A percentile compares a stretch with the other conserved stretches of the same genome.
Evolutionary conservation across 2,888 invertebrate genomes (phyloP).

Genomic region (Nemotelus nigrinus): DNA sequence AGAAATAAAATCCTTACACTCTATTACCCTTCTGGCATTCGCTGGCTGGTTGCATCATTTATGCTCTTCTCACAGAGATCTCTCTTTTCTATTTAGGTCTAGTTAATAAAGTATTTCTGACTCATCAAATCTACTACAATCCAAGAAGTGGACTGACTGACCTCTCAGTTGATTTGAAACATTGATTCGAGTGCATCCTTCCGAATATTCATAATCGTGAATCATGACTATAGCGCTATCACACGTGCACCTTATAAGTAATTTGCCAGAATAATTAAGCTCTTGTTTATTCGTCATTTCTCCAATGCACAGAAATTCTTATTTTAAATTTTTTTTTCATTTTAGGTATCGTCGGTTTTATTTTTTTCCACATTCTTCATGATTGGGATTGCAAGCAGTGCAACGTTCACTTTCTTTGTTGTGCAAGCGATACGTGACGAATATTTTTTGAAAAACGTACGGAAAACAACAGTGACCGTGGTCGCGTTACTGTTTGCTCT

Average conservation of each 20-base stretch:
- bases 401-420: constrained; percentile 6
- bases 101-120: too few species aligned
- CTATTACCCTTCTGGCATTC: too few species aligned
- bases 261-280: not conserved
- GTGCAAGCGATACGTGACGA: constrained; percentile 32
- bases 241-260: not conserved
- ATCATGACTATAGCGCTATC: not conserved
- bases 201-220: not conserved
- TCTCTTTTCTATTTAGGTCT: too few species aligned
- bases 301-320: not conserved
- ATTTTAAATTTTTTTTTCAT: not conserved
- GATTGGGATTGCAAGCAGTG: constrained; percentile 11
- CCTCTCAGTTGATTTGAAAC: not conserved
- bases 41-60: too few species aligned
- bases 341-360: constrained; percentile 24
- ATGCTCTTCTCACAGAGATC: too few species aligned
- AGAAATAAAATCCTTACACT: too few species aligned
- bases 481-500: not conserved
- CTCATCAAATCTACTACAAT: too few species aligned
- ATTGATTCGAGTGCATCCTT: not conserved
- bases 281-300: not conserved
- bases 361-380: not conserved
- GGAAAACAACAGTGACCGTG: not conserved
- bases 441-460: constrained; percentile 2
- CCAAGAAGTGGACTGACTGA: too few species aligned